These are phyloP conservation scores for Xiphias gladius DNA, from an alignment of 2,113 vertebrate species.

Conservation along the genomic window DNA sequence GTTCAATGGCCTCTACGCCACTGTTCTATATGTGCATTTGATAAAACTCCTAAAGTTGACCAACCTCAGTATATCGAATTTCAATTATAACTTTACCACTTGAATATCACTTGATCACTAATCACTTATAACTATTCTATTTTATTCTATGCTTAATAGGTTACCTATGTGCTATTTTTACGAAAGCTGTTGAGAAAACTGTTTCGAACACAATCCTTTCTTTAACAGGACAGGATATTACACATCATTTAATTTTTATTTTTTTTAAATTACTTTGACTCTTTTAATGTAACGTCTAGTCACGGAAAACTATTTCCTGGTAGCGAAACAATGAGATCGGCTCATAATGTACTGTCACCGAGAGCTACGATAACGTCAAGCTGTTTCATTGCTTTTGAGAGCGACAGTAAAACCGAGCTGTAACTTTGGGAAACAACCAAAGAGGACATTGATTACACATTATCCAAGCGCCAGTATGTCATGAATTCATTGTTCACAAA, in stretches of 20 bases:
- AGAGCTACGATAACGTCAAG: background rate
- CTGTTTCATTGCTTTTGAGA: background rate
- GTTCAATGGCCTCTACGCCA: too few species aligned
- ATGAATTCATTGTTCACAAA: background rate
- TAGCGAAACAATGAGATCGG: background rate
- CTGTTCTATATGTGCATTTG: too few species aligned
- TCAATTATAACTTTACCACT: too few species aligned
- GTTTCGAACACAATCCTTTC: background rate
- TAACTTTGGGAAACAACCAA: slow-evolving; percentile 7
- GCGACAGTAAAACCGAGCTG: background rate
- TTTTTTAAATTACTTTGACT: background rate
- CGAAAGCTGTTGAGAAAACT: background rate
- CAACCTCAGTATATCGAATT: too few species aligned
- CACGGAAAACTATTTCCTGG: background rate
- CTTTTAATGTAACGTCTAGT: background rate
- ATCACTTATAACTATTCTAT: too few species aligned
- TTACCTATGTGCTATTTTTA: too few species aligned
- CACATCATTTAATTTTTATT: too few species aligned
- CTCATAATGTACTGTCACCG: background rate
- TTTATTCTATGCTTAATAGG: too few species aligned
- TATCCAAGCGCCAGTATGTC: background rate
- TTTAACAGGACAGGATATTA: background rate
- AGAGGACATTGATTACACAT: background rate
- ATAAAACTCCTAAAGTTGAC: too few species aligned
- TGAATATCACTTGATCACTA: too few species aligned